These are phyloP conservation scores for Dipodomys spectabilis DNA, from an alignment of 2,113 vertebrate genomes.

Conservation along the genomic window DNA sequence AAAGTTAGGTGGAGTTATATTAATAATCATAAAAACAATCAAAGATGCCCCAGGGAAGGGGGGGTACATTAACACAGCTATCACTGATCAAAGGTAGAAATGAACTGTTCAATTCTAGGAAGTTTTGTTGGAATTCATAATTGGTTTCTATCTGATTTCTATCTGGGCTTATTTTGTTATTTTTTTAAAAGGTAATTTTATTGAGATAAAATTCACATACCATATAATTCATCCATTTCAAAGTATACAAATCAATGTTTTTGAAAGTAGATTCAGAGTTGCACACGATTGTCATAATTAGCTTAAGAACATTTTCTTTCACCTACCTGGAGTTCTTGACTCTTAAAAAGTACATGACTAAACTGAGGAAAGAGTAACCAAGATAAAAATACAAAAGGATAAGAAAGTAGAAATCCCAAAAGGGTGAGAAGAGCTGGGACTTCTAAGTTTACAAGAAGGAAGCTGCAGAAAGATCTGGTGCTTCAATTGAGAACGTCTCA, in stretches of 20 bases:
- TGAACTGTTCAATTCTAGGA: conserved; percentile 16
- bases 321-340: conserved; percentile 50
- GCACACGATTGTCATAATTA: conserved; percentile 31
- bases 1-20: background rate
- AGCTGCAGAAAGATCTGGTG: background rate
- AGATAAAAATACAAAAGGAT: background rate
- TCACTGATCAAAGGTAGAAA: background rate
- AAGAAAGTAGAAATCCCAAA: conserved; percentile 2
- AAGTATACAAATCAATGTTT: conserved; percentile 18
- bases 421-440: background rate
- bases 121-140: conserved; percentile 36
- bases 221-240: conserved; percentile 53
- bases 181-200: conserved; percentile 57
- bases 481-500: conserved; percentile 18
- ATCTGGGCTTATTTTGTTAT: conserved; percentile 36
- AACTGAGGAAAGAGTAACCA: conserved; percentile 25
- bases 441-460: background rate
- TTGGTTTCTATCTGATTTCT: conserved; percentile 24
- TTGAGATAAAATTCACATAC: conserved; percentile 53
- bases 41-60: background rate
- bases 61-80: background rate
- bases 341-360: conserved; percentile 44
- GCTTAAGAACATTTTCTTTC: conserved; percentile 34
- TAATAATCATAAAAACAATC: background rate
- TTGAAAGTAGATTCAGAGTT: conserved; percentile 52